Evolutionary conservation across 2,888 invertebrate genomes (phyloP).

Genomic region (Diarsia mendica): DNA sequence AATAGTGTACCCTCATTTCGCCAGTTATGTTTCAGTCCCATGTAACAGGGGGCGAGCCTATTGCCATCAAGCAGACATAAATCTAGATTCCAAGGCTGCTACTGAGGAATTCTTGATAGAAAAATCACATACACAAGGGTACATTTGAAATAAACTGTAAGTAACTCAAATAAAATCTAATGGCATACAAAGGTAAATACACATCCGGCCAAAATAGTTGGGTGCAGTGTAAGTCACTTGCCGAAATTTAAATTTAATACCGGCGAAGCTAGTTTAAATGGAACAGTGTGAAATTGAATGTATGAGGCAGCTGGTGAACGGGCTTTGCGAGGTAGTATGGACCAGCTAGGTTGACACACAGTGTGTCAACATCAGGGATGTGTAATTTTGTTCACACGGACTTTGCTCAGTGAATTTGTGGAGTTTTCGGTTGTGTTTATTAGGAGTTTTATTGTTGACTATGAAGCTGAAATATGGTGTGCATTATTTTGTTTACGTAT

Average conservation of each 20-base stretch:
- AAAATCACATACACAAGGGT: too few species aligned
- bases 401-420: conserved; percentile 24
- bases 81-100: too few species aligned
- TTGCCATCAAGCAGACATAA: too few species aligned
- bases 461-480: background rate
- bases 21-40: too few species aligned
- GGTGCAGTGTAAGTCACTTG: conserved; percentile 42
- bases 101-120: too few species aligned
- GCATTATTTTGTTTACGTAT: background rate
- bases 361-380: conserved; percentile 44
- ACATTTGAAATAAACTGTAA: conserved; percentile 16
- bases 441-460: conserved; percentile 14
- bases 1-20: too few species aligned
- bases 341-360: conserved; percentile 27
- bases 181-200: conserved; percentile 43
- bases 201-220: conserved; percentile 38
- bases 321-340: conserved; percentile 22
- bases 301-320: conserved; percentile 47
- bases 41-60: too few species aligned
- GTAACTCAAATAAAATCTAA: conserved; percentile 33
- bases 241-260: conserved; percentile 47
- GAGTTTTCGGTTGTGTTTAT: conserved; percentile 26
- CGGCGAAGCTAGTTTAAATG: conserved; percentile 28
- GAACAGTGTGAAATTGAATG: conserved; percentile 52
- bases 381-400: conserved; percentile 43